Base-by-base conservation (phyloP, 1,140 invertebrate genomes). In the Lasioglossum albipes region DNA sequence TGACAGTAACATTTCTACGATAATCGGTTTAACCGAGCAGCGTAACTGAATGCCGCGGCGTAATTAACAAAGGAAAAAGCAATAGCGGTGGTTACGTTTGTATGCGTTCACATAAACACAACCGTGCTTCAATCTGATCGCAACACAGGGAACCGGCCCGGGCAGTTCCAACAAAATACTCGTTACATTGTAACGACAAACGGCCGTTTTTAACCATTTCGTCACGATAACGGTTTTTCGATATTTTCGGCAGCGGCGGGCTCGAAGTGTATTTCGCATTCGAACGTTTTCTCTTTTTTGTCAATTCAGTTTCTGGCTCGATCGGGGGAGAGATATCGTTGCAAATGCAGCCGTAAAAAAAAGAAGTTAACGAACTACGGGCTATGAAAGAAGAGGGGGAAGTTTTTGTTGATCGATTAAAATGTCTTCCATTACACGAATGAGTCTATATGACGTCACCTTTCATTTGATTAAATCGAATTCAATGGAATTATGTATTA, bases 11-110 rank as follows among this genome's bases (percentile, higher is more conserved):
- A 73, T 79, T 79, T 73, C 70, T 69, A 73, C 61, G 49, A 79
- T 79, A 79, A 79, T 79, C 61, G 70, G 77, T 79, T 79, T 79
- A 79, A 79, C 69, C 69, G 77, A 73, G 70, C 77, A 27, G 61
- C 69, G 77, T 73, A 79, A 73, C 70, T 79, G 61, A 73, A 73
- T 61, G 49, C 69, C 70, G 70, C 70, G 61, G 77, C 61, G 76
- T 79, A 79, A 79, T 79, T 79, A 79, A 79, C 76, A 79, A 79
- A 79, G 76, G 76, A 79, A 79, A 79, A 79, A 79, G 76, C 76
- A 79, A 79, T 79, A 79, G 76, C 68, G 76, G 76, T 27, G 76
- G 69, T 45, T 67, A 22, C 69, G 76, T 71, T 78, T 72, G 76
- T 65, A 79, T 73, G 69, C 57, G 20, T 49, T 54, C 70, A 79